phyloP scores from a whole-genome alignment of 2,797 vertebrate species.

The Cuniculus paca region DNA sequence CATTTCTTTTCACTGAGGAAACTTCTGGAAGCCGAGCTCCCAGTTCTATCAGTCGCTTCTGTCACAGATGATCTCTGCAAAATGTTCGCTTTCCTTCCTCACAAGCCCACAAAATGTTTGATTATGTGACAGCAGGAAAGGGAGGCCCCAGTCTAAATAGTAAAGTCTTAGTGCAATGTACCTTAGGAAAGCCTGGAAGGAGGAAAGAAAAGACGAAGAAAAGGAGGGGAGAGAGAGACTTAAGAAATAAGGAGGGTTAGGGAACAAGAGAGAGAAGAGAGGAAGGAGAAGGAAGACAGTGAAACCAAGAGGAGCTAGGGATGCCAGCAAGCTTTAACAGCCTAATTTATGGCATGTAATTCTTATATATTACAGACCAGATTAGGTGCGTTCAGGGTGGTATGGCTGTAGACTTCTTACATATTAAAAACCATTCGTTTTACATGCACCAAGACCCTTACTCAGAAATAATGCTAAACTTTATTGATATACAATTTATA shows the following conservation, averaged over 20 bases:
- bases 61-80: neutral
- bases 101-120: neutral
- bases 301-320: neutral
- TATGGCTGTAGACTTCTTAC: too few species aligned
- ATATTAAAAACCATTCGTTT: constrained; percentile 69
- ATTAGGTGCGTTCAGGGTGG: too few species aligned
- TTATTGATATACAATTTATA: constrained; percentile 7
- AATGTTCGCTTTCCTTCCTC: neutral
- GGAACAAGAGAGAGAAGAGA: too few species aligned
- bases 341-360: constrained; percentile 71
- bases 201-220: neutral
- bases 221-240: too few species aligned
- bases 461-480: constrained; percentile 72
- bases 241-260: neutral
- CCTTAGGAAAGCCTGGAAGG: neutral
- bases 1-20: neutral
- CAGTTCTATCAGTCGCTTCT: neutral
- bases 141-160: neutral
- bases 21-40: neutral
- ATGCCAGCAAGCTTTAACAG: neutral
- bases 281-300: neutral
- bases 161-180: neutral
- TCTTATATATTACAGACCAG: constrained; percentile 64
- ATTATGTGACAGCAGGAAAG: neutral
- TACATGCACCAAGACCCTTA: constrained; percentile 49